Evolutionary conservation across 1,140 invertebrate genomes (phyloP).

Genomic region (Lepidotrigona ventralis): DNA sequence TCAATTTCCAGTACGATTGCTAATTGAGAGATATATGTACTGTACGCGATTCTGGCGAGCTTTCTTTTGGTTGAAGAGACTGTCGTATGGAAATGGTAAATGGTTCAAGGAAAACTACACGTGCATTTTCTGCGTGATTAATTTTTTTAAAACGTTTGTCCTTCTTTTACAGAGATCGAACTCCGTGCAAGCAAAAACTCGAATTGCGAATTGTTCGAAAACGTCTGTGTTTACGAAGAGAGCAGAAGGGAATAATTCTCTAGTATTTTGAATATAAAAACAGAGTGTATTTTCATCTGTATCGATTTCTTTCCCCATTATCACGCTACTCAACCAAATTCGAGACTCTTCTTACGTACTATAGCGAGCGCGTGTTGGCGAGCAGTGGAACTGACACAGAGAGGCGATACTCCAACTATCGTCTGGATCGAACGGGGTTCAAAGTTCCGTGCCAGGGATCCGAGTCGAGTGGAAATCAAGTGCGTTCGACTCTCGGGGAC

Average conservation of each 20-base stretch:
- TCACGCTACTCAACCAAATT: not conserved
- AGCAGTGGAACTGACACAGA: constrained; percentile 21
- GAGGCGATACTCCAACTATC: constrained; percentile 29
- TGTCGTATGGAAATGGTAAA: not conserved
- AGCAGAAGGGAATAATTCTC: too few species aligned
- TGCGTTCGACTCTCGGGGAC: constrained; percentile 54
- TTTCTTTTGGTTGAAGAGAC: too few species aligned
- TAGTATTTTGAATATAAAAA: too few species aligned
- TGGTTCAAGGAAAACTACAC: not conserved
- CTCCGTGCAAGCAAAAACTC: too few species aligned
- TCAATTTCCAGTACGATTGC: constrained; percentile 32
- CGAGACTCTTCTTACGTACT: not conserved
- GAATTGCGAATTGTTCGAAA: too few species aligned
- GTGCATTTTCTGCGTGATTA: not conserved
- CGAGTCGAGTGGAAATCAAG: constrained; percentile 74
- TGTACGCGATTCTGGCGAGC: too few species aligned
- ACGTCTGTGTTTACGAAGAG: too few species aligned
- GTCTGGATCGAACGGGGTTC: constrained; percentile 61
- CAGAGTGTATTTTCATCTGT: too few species aligned
- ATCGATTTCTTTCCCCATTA: too few species aligned
- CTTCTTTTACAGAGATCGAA: not conserved
- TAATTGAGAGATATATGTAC: constrained; percentile 23
- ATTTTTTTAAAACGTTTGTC: not conserved
- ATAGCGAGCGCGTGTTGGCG: not conserved
- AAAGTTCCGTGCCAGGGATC: constrained; percentile 64